Evolutionary conservation across 1,140 invertebrate genomes (phyloP), one percentile per base, ranked within the genome.

Genomic region (Atta cephalotes): DNA sequence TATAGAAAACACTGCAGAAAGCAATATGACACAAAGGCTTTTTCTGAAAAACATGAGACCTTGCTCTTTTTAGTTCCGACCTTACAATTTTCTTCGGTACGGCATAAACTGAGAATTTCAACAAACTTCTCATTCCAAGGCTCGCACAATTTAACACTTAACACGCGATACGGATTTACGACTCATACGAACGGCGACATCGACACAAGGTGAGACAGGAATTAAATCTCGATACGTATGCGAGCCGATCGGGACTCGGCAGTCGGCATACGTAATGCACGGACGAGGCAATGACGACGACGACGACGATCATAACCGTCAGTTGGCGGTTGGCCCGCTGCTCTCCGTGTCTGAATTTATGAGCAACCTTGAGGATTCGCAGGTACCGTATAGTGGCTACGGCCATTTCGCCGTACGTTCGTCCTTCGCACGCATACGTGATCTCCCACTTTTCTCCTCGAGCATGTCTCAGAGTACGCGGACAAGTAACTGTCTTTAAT

Each of bases 311-410:
- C 76, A 82, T 63, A 76, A 90, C 68, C 71, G 21, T 53, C 16
- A 58, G 45, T 65, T 89, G 76, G 76, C 39, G 60, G 28, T 51
- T 58, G 49, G 78, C 77, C 68, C 63, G 72, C 25, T 70, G 21
- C 21, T 45, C 35, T 31, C 16, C 53, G 65, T 86, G 76, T 3
- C 74, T 76, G 87, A 89, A 88, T 91, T 92, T 92, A 89, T 88
- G 87, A 90, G 91, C 88, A 88, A 70, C 89, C 91, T 91, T 90
- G 87, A 72, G 49, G 82, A 85, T 91, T 82, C 86, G 71, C 68
- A 77, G 79, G 80, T 88, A 91, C 89, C 89, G 89, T 91, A 89
- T 78, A 49, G 66, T 56, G 62, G n/a, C 58, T 39, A 51, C 45
- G 28, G 62, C 25, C 51, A n/a, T 31, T 66, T 65, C 71, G 60